Evolutionary conservation across 2,888 invertebrate genomes (phyloP), one percentile per base, ranked within the genome.

Genomic region (Alentia gelatinosa): DNA sequence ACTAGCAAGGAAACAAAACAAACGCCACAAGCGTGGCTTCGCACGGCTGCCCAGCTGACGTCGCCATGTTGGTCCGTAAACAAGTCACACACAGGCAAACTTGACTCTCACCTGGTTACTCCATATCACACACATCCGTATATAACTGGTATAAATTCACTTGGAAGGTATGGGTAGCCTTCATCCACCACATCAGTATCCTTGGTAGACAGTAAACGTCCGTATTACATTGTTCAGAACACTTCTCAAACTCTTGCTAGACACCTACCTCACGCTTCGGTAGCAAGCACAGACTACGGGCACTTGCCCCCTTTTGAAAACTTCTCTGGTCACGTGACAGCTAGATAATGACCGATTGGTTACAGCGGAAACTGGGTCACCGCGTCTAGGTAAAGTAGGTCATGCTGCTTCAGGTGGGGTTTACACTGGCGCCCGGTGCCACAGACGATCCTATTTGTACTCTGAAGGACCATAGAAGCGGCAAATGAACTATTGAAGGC

Each of bases 351-450:
- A 63, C 89, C n/a, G 35, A 89, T 89, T 89, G 89, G 89, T 89
- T 89, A 35, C 33, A 37, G 63, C 12, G 42, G 89, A 56, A 89
- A 89, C 33, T 89, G 63, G 89, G 89, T 89, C 89, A 89, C 56
- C 23, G 56, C 56, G 47, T 83, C 35, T 37, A 83, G 68, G 30
- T 68, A 68, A 68, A 68, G 68, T 68, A 68, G 68, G 68, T 68
- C 68, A 68, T 26, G 39, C 74, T 37, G 35, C 9, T 75, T 37
- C 92, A n/a, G 84, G 84, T 30, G 93, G 93, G 39, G 91, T 92
- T n/a, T n/a, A n/a, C n/a, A n/a, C n/a, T n/a, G n/a, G n/a, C n/a
- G n/a, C n/a, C n/a, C n/a, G n/a, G n/a, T n/a, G n/a, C n/a, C n/a
- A n/a, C n/a, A n/a, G n/a, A n/a, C n/a, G n/a, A n/a, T n/a, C n/a